Conservation (phyloP, 2,113 vertebrate genomes). For the Dolichallabes microphthalmus region DNA sequence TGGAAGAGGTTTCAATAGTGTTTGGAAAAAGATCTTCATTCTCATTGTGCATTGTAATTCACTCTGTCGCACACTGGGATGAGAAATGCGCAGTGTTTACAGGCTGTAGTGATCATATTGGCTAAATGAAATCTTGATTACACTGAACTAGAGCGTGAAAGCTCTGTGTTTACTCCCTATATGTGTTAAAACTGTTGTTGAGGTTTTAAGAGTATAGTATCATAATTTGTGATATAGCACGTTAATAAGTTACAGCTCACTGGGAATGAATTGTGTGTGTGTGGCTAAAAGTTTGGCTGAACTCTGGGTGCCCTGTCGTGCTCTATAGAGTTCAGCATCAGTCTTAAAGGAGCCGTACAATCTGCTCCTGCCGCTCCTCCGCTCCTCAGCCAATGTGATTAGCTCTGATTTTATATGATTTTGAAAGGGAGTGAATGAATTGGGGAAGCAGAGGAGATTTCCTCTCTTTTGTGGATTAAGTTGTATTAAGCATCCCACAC, state of each 20-base stretch:
- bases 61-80: not conserved
- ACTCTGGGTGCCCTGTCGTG: constrained; percentile 43
- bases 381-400: constrained; percentile 37
- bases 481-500: constrained; percentile 54
- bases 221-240: not conserved
- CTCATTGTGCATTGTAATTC: not conserved
- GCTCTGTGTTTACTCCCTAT: not conserved
- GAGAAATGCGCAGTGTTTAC: not conserved
- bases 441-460: constrained; percentile 45
- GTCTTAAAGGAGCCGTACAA: not conserved
- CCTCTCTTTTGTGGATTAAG: constrained; percentile 47
- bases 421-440: constrained; percentile 46
- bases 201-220: not conserved
- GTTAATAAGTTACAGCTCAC: not conserved
- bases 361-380: constrained; percentile 30
- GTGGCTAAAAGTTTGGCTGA: constrained; percentile 31
- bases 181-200: not conserved
- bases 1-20: not conserved
- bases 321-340: constrained; percentile 4
- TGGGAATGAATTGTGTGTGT: not conserved
- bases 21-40: not conserved
- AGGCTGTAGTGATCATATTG: not conserved
- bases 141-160: not conserved
- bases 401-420: constrained; percentile 46
- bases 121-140: not conserved